These are phyloP conservation scores for Echinometra lucunter DNA, from an alignment of 53 echinoderm and acorn worm species.

Conservation along the genomic window DNA sequence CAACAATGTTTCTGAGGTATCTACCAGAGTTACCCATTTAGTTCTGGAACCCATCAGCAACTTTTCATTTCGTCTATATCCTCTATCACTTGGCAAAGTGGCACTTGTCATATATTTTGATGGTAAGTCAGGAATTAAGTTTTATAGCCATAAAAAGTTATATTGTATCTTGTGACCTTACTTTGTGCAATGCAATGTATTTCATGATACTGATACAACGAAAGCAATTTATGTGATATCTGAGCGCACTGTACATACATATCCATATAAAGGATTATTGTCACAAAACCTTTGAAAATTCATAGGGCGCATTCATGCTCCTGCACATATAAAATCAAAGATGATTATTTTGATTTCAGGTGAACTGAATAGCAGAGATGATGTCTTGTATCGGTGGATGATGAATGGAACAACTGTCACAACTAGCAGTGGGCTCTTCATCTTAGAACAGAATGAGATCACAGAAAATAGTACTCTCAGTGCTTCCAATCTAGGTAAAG, in stretches of 20 bases:
- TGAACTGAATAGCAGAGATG: constrained; percentile 30
- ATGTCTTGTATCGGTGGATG: constrained; percentile 78
- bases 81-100: constrained; percentile 50
- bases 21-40: constrained; percentile 57
- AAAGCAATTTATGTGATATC: too few relatives aligned
- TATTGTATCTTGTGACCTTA: too few relatives aligned
- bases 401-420: constrained; percentile 57
- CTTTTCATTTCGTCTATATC: constrained; percentile 63
- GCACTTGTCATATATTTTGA: constrained; percentile 74
- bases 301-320: too few relatives aligned
- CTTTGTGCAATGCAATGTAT: too few relatives aligned
- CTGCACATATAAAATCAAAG: too few relatives aligned
- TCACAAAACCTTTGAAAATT: too few relatives aligned
- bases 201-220: too few relatives aligned
- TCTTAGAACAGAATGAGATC: not conserved
- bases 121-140: constrained; percentile 74
- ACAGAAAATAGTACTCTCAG: not conserved
- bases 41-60: constrained; percentile 78
- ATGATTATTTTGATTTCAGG: not conserved
- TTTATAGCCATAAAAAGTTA: too few relatives aligned
- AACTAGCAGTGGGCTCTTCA: constrained; percentile 61
- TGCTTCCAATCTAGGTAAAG: constrained; percentile 32
- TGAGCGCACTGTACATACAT: too few relatives aligned
- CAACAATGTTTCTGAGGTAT: constrained; percentile 79
- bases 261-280: too few relatives aligned